Evolutionary conservation across 2,888 invertebrate species (phyloP).

Genomic region (Heliconius hortense): DNA sequence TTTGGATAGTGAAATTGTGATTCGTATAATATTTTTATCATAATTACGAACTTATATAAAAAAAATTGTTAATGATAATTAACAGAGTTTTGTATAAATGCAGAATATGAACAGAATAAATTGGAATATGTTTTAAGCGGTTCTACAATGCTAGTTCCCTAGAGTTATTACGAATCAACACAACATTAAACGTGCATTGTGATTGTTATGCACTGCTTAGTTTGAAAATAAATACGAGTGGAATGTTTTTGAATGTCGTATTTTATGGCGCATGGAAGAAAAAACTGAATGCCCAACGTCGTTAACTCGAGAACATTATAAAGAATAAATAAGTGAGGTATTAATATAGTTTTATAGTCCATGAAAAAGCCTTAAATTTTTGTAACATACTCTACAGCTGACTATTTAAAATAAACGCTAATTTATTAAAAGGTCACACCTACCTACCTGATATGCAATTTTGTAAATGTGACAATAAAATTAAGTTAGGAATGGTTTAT

Average conservation of each 20-base stretch:
- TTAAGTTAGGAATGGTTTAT: not conserved
- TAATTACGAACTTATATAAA: not conserved
- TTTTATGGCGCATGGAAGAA: conserved; percentile 75
- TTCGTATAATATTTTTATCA: not conserved
- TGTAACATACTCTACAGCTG: conserved; percentile 53
- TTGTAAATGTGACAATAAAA: not conserved
- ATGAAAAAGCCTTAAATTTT: conserved; percentile 73
- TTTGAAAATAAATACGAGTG: conserved; percentile 63
- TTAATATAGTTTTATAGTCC: conserved; percentile 77
- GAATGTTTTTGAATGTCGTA: conserved; percentile 70
- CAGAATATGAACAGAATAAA: not conserved
- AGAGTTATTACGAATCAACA: conserved; percentile 45
- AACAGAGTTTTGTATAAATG: not conserved
- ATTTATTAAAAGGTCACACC: conserved; percentile 45
- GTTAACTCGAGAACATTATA: conserved; percentile 80
- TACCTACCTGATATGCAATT: not conserved
- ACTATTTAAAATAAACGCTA: conserved; percentile 47
- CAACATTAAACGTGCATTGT: conserved; percentile 51
- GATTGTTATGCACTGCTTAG: conserved; percentile 60
- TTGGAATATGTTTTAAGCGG: conserved; percentile 2
- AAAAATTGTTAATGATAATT: too few relatives aligned
- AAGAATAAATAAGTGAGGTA: conserved; percentile 76
- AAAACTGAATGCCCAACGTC: conserved; percentile 72
- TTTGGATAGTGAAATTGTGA: not conserved
- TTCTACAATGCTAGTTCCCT: conserved; percentile 13